Conservation (phyloP, 2,888 invertebrate species). For the Drosophila nr. fundita region DNA sequence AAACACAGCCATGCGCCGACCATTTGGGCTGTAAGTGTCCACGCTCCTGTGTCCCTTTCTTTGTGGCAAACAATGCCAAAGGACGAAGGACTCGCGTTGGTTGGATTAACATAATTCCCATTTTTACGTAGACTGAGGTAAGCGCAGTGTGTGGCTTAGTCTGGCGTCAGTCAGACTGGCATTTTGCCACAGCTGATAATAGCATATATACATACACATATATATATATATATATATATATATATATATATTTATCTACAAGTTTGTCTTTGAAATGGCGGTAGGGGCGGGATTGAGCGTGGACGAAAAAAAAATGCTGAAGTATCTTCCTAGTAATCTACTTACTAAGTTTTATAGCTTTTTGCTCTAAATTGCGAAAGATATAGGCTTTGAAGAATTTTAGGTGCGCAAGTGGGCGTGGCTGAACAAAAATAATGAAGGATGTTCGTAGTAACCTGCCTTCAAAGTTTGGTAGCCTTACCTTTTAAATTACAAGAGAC, state of each 20-base stretch:
- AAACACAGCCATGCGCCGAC: conserved; percentile 65
- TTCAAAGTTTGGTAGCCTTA: not conserved
- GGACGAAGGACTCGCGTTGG: conserved; percentile 40
- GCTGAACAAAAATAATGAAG: not conserved
- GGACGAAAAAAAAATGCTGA: not conserved
- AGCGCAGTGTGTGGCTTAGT: conserved; percentile 51
- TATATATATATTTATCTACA: not conserved
- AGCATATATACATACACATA: not conserved
- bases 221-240: not conserved
- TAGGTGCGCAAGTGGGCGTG: not conserved
- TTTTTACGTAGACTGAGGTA: conserved; percentile 65
- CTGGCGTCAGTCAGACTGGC: conserved; percentile 68
- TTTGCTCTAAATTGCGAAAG: not conserved
- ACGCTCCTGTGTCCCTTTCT: conserved; percentile 6
- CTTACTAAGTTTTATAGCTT: not conserved
- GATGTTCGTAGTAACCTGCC: not conserved
- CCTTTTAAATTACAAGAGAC: not conserved
- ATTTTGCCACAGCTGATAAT: conserved; percentile 22
- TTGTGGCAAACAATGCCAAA: conserved; percentile 35
- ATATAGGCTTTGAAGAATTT: not conserved
- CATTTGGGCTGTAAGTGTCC: conserved; percentile 38
- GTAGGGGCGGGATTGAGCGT: no score
- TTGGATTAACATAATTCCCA: conserved; percentile 60
- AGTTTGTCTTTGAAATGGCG: not conserved
- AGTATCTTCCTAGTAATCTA: no score